Conservation (phyloP, 1,140 invertebrate species). For the Pseudomyrmex pallidus region DNA sequence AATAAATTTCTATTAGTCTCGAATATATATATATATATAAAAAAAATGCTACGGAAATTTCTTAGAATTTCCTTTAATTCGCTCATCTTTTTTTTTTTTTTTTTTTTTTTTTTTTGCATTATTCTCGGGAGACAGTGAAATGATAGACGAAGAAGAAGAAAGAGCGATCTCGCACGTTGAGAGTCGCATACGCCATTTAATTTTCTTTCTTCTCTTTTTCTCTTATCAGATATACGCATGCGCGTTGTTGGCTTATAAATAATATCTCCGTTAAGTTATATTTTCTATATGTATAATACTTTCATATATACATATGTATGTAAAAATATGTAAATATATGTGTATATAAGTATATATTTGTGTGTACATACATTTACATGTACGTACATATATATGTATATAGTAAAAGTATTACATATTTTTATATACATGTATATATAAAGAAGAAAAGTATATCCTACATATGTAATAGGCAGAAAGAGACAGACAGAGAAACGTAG, state of each 20-base stretch:
- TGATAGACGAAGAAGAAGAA: too few species aligned
- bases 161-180: constrained; percentile 44
- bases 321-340: too few species aligned
- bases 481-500: too few species aligned
- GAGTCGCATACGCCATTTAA: too few species aligned
- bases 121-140: constrained; percentile 30
- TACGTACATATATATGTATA: too few species aligned
- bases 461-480: constrained; percentile 13
- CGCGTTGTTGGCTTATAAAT: constrained; percentile 70
- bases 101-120: constrained; percentile 63
- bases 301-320: too few species aligned
- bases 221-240: constrained; percentile 7
- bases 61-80: not conserved
- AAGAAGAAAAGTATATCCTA: not conserved
- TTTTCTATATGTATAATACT: too few species aligned
- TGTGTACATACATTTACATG: too few species aligned
- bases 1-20: not conserved
- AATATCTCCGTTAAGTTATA: constrained; percentile 65
- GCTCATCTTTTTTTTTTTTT: not conserved
- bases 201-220: not conserved
- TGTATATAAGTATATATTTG: not conserved
- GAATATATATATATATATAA: not conserved
- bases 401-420: too few species aligned
- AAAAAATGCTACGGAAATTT: constrained; percentile 21
- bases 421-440: too few species aligned